Base-by-base conservation (phyloP, 2,797 vertebrate species). In the Rhincodon typus region DNA sequence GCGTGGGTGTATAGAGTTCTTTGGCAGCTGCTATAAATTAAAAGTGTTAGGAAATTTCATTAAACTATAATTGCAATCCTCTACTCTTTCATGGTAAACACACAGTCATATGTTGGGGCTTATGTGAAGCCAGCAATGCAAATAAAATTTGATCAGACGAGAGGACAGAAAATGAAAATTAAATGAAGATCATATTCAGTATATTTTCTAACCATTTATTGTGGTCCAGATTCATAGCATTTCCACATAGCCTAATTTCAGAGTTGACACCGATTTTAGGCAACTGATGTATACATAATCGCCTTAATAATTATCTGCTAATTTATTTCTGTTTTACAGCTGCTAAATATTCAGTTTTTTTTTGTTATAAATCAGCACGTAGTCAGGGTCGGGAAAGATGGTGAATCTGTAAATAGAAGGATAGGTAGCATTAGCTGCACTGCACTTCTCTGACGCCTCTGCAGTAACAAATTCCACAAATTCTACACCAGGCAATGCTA, bases 31-130 rank as follows among this genome's bases (percentile, higher is more conserved):
- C 94, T 77, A 77, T 95, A 77, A 77, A 95, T 95, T 95, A 95
- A 57, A 95, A 77, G 94, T 95, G 94, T 95, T 95, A 95, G 70
- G 70, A 95, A 94, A 95, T 93, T 93, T 67, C 90, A 93, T 93
- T 67, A 93, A 19, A 69, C 90, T 93, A 93, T 74, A 95, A 95
- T 77, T 95, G 70, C 94, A 95, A 77, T 72, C 42, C 94, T 95
- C 42, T n/a, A 15, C 27, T 95, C 13, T 74, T 93, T 38, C 90
- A 53, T 77, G 70, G 94, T 95, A 57, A 95, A 95, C 46, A 70
- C 93, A 72, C 93, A 94, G 67, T 94, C 66, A 94, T 46, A 95
- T 50, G 94, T 77, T 95, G 70, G 70, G 30, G 74, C 13, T 74
- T 94, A 42, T 50, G 46, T 77, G 94, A 77, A 95, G 17, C 70